phyloP scores from a whole-genome alignment of 2,797 vertebrate genomes.

The Anniella stebbinsi region DNA sequence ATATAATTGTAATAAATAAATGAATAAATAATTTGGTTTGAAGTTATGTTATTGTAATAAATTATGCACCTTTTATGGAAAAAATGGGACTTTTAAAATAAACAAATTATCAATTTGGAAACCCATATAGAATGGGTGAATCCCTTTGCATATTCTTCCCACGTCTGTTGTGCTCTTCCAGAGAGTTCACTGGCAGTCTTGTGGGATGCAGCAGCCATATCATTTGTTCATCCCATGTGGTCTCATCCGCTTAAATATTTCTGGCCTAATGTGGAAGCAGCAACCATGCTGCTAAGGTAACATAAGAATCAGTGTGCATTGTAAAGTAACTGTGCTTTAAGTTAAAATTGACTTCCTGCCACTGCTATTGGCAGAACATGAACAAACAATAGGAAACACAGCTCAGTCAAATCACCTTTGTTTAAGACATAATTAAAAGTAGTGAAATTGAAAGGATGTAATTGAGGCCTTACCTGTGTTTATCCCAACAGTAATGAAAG shows the following conservation, averaged over 20 bases:
- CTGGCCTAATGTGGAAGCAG: background rate
- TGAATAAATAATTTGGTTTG: background rate
- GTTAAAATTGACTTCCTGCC: background rate
- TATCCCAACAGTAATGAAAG: background rate
- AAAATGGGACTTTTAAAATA: too few relatives aligned
- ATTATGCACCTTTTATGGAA: background rate
- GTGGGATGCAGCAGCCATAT: background rate
- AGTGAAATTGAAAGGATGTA: background rate
- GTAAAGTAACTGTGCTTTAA: background rate
- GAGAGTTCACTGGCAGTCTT: background rate
- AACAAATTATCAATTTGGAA: too few relatives aligned
- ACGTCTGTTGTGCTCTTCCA: background rate
- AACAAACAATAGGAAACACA: constrained; percentile 4
- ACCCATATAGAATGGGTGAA: background rate
- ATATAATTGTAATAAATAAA: too few relatives aligned
- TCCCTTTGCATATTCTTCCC: background rate
- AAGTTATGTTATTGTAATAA: background rate
- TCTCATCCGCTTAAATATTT: background rate
- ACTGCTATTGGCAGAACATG: background rate
- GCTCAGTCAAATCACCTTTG: background rate
- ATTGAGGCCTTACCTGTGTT: background rate
- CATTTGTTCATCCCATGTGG: background rate
- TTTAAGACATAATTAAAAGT: background rate
- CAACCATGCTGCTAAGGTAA: background rate
- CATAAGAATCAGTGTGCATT: background rate